phyloP scores from a whole-genome alignment of 2,113 vertebrate genomes.

The Galeopterus variegatus region DNA sequence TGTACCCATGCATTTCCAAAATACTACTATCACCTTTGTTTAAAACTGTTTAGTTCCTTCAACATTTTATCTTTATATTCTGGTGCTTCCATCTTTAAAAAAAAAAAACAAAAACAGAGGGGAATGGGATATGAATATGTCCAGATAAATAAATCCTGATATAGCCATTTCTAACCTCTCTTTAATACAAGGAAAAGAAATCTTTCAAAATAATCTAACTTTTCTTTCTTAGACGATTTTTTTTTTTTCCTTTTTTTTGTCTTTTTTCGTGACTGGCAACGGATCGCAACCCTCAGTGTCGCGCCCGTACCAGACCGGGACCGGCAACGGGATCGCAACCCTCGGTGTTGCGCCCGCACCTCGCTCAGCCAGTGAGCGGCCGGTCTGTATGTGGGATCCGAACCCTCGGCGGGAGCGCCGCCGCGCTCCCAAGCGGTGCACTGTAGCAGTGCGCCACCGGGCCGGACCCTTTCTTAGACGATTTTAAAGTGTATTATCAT shows the following conservation, averaged over 20 bases:
- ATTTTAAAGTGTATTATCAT: slow-evolving; percentile 36
- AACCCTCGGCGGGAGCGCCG: too few relatives aligned
- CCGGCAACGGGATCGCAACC: too few relatives aligned
- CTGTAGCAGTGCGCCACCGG: too few relatives aligned
- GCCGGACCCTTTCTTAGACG: slow-evolving; percentile 5
- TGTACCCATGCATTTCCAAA: not conserved
- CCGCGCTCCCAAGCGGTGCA: too few relatives aligned
- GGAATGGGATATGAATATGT: not conserved
- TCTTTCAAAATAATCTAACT: slow-evolving; percentile 45
- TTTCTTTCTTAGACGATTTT: slow-evolving; percentile 41
- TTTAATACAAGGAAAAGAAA: slow-evolving; percentile 52
- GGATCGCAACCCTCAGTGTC: too few relatives aligned
- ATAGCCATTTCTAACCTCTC: not conserved
- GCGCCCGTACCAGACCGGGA: too few relatives aligned
- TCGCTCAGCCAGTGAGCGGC: too few relatives aligned
- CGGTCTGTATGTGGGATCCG: too few relatives aligned
- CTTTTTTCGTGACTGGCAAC: too few relatives aligned
- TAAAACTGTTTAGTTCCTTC: not conserved
- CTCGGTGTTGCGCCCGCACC: too few relatives aligned
- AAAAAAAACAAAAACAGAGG: not conserved
- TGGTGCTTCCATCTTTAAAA: not conserved
- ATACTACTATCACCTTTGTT: not conserved
- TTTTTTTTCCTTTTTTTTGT: too few relatives aligned
- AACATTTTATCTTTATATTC: not conserved
- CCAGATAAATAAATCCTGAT: not conserved